Base-by-base conservation (phyloP, 1,140 invertebrate genomes). In the Aphelenchoides fujianensis region DNA sequence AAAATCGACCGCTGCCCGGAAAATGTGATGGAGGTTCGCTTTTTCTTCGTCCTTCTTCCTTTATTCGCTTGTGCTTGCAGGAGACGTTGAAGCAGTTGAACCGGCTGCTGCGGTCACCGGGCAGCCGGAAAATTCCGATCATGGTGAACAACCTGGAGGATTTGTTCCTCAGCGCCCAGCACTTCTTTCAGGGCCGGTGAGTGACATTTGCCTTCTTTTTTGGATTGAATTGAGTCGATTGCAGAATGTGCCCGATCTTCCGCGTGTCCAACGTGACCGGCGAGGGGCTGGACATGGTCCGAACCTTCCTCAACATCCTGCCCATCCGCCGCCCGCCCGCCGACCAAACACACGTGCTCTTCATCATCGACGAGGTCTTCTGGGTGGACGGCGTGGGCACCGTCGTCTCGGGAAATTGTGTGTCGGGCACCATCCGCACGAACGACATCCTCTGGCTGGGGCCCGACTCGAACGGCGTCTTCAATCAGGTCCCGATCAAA, bases 311-410 rank as follows among this genome's bases (percentile, higher is more conserved):
- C 52, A 98, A 99, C 88, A 88, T 98, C 70, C 85, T 98, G 74
- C 94, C 94, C 73, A 93, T 94, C 19, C 87, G 93, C 76, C 91
- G 92, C 86, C 89, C 91, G 70, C 90, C 90, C 82, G 89, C 90
- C 67, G 91, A 94, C 77, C 89, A 91, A 82, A 91, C 95, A 84
- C 73, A 76, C 2, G 79, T 73, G 0, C 95, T 98, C 87, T 98
- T 98, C 87, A 94, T 97, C 88, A 98, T 99, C 78, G 96, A 99
- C 86, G 95, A 98, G 83, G 96, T 94, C 0, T 98, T 98, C 86
- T 94, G 93, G 34, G 96, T 82, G 3, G 79, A 83, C 89, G 95
- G 95, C 77, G 95, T 98, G 16, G 95, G 96, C 31, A 98, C 96
- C 31, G 96, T 98, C 9, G 94, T 98, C 28, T 96, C 93, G 0